phyloP scores from a whole-genome alignment of 2,113 vertebrate genomes.

The Oreochromis niloticus region DNA sequence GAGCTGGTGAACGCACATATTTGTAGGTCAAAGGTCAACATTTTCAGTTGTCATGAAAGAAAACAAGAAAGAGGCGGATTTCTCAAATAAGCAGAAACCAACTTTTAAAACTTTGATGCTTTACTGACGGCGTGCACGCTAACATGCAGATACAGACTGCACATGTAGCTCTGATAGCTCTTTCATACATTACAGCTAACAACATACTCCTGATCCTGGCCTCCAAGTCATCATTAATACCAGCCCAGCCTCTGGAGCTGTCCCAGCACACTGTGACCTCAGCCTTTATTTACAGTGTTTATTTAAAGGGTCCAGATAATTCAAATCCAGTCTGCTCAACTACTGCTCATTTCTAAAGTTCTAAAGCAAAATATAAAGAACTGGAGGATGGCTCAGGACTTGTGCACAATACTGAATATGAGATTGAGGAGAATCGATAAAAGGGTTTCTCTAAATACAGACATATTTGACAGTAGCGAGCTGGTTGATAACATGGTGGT shows the following conservation, averaged over 20 bases:
- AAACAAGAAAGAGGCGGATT: background rate
- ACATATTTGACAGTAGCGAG: background rate
- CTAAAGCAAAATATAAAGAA: background rate
- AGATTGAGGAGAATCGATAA: background rate
- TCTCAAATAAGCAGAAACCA: background rate
- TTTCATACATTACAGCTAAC: background rate
- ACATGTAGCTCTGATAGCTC: background rate
- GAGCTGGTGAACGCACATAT: rapidly evolving
- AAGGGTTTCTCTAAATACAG: background rate
- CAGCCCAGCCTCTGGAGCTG: background rate
- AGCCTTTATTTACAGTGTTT: background rate
- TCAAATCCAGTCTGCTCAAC: background rate
- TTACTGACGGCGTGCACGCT: rapidly evolving
- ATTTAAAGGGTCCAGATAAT: background rate
- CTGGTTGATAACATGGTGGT: background rate
- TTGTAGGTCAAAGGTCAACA: background rate
- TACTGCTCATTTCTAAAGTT: background rate
- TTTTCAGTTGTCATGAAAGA: background rate
- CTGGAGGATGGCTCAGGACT: background rate
- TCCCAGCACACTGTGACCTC: background rate
- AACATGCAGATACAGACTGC: background rate
- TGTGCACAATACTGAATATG: background rate
- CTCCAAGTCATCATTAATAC: background rate
- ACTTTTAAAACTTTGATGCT: background rate
- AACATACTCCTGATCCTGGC: background rate